Conservation (phyloP, 2,113 vertebrate species). For the Microtus richardsoni region DNA sequence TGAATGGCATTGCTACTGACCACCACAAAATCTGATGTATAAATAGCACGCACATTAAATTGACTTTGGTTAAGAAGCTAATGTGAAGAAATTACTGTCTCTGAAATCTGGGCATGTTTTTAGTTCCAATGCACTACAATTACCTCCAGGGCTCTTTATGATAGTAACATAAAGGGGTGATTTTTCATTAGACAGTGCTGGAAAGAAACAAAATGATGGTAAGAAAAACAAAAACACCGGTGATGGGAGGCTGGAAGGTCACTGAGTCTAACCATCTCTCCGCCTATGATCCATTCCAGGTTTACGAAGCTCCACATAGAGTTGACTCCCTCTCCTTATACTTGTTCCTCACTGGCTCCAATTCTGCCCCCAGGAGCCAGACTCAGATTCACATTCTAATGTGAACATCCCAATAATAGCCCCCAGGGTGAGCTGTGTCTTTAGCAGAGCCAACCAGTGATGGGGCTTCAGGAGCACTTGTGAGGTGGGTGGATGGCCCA, state of each 20-base stretch:
- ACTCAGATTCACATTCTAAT: not conserved
- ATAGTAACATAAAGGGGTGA: slow-evolving; percentile 37
- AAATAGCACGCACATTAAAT: slow-evolving; percentile 61
- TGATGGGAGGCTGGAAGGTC: not conserved
- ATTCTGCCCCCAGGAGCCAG: not conserved
- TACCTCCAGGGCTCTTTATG: slow-evolving; percentile 39
- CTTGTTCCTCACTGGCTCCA: not conserved
- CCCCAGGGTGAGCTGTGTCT: not conserved
- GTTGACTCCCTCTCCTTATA: not conserved
- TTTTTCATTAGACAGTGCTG: slow-evolving; percentile 53
- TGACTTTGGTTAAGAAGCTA: slow-evolving; percentile 63
- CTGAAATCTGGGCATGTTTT: slow-evolving; percentile 34
- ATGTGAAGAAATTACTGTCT: slow-evolving; percentile 60
- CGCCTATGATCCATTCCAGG: not conserved
- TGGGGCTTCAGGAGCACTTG: not conserved
- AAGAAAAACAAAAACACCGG: not conserved
- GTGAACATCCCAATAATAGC: not conserved
- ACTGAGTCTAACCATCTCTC: not conserved
- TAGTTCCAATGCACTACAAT: slow-evolving; percentile 38
- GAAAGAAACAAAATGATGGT: not conserved
- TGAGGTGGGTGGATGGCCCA: not conserved
- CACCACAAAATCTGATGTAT: slow-evolving; percentile 70
- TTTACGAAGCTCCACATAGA: not conserved
- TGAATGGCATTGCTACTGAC: slow-evolving; percentile 9
- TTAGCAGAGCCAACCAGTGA: not conserved